phyloP scores from a whole-genome alignment of 2,113 vertebrate genomes.

The Parus major region DNA sequence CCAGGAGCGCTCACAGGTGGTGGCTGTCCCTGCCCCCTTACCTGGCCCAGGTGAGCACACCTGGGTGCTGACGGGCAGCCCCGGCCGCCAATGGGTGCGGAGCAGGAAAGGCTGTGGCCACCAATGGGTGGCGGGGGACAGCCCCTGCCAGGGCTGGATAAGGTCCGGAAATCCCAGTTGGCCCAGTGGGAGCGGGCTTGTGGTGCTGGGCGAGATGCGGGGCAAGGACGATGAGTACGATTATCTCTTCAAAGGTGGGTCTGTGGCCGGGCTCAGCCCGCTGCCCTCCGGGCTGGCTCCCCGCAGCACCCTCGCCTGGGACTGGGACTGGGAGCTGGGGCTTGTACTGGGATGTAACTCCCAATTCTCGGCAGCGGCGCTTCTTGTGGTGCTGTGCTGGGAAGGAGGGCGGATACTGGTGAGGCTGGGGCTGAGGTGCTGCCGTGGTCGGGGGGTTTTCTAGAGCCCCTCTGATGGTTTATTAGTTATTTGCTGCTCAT shows the following conservation, averaged over 20 bases:
- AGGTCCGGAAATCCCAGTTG: background rate
- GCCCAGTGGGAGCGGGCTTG: background rate
- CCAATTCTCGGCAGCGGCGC: background rate
- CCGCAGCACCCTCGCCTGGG: background rate
- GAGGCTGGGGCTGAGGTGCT: background rate
- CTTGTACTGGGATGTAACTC: accelerated
- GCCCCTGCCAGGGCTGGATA: background rate
- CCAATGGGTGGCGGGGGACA: background rate
- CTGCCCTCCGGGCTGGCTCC: accelerated
- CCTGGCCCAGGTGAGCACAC: conserved; percentile 44
- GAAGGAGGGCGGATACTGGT: background rate
- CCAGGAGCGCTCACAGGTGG: accelerated
- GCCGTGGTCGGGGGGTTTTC: accelerated
- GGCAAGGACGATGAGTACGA: conserved; percentile 86
- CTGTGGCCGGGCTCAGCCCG: background rate
- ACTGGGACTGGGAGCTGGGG: background rate
- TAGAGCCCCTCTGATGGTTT: background rate
- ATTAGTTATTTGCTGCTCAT: background rate
- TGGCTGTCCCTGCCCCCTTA: background rate
- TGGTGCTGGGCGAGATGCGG: conserved; percentile 62
- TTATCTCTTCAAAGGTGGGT: conserved; percentile 88
- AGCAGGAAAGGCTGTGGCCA: background rate
- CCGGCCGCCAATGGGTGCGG: background rate
- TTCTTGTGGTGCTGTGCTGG: background rate
- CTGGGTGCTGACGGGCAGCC: background rate